Base-by-base conservation (phyloP, 2,797 vertebrate species). In the Cheirogaleus major region DNA sequence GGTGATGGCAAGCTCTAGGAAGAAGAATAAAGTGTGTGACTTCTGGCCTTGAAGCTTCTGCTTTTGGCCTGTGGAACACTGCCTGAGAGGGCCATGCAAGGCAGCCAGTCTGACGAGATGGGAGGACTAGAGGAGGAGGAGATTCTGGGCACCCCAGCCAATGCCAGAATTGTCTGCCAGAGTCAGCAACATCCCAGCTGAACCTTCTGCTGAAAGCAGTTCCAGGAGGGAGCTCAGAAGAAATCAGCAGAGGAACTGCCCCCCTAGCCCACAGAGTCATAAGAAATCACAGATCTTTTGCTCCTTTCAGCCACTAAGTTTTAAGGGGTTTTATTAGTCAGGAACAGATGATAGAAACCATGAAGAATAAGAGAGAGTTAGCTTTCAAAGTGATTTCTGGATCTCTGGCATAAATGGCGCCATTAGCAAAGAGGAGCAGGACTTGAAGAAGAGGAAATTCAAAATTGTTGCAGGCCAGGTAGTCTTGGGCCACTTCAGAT, bases 11-110 rank as follows among this genome's bases (percentile, higher is more conserved):
- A 96, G 48, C 61, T 4, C 82, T 55, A 20, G 45, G 43, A 86
- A 94, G 70, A 86, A 83, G 97, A 94, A 86, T 70, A 91, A 92
- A 93, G 30, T 52, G 20, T 76, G 4, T 13, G 22, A 63, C 17
- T 41, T 85, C 55, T 75, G 69, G 95, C 43, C 55, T 73, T 92
- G 35, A 83, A 93, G 27, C 52, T 72, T 95, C 70, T 91, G 38
- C 45, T 96, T 83, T 81, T 61, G 45, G 38, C 25, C 75, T 43
- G 8, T 65, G 67, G 69, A 81, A 61, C 32, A 22, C n/a, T 86
- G 30, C 38, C 82, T 22, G 48, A 48, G 79, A 63, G 35, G 73
- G 22, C 43, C 43, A 35, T 89, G 70, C 79, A 83, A 87, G 41
- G 69, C 89, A 95, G 72, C 41, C 80, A 89, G 38, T 80, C 3